Conservation (phyloP, 1,140 invertebrate species). For the Ericerus pela region DNA sequence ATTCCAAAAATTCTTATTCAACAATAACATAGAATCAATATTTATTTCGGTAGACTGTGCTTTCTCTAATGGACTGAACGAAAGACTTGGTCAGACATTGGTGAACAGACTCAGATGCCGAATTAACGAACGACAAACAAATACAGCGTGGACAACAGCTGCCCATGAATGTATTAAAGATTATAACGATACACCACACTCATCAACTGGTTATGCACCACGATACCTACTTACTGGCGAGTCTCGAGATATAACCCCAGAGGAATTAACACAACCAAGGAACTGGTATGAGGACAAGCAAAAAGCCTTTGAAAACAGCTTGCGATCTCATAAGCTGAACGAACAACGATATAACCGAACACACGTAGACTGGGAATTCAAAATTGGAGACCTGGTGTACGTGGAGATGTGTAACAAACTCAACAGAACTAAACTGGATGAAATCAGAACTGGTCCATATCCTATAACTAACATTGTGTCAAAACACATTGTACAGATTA, state of each 20-base stretch:
- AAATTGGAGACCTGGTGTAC: too few relatives aligned
- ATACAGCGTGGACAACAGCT: conserved; percentile 19
- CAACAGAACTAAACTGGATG: conserved; percentile 21
- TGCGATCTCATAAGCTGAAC: neutral
- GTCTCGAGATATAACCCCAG: conserved; percentile 16
- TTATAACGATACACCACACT: too few relatives aligned
- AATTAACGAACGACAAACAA: conserved; percentile 17
- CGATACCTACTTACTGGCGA: conserved; percentile 18
- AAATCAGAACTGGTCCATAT: conserved; percentile 15
- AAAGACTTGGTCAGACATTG: conserved; percentile 9
- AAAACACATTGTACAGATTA: conserved; percentile 10
- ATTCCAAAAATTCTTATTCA: conserved; percentile 3
- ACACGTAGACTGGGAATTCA: too few relatives aligned
- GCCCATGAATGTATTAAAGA: too few relatives aligned
- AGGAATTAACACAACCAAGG: too few relatives aligned
- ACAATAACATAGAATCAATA: conserved; percentile 12
- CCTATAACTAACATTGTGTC: conserved; percentile 14
- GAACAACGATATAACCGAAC: too few relatives aligned
- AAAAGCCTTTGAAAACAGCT: too few relatives aligned
- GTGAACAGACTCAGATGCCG: conserved; percentile 18
- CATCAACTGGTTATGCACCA: conserved; percentile 10
- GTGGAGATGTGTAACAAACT: conserved; percentile 18
- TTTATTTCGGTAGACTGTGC: conserved; percentile 15
- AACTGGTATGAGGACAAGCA: too few relatives aligned
- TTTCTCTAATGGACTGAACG: conserved; percentile 6